These are phyloP conservation scores for Drosophila tani DNA, from an alignment of 1,140 invertebrate species.

Conservation along the genomic window DNA sequence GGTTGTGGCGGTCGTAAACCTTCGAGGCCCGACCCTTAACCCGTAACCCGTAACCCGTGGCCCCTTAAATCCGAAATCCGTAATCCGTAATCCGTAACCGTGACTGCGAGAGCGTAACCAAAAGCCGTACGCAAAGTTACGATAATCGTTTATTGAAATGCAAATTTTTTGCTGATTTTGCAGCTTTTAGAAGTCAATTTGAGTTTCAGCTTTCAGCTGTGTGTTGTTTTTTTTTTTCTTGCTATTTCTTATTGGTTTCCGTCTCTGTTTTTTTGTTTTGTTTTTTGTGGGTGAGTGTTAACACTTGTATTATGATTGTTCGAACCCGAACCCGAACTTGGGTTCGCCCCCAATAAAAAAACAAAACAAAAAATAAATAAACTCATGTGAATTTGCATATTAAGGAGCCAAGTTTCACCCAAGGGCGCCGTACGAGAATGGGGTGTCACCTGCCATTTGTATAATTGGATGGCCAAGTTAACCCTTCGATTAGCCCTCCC, in stretches of 20 bases:
- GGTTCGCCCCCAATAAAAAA: constrained; percentile 46
- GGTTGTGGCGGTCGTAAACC: constrained; percentile 67
- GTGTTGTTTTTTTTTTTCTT: constrained; percentile 27
- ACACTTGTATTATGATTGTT: constrained; percentile 56
- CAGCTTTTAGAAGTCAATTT: constrained; percentile 83
- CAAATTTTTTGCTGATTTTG: constrained; percentile 83
- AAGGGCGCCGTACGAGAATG: not conserved
- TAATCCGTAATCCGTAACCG: constrained; percentile 57
- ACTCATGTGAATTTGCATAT: constrained; percentile 70
- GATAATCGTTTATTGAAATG: constrained; percentile 83
- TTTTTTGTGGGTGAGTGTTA: constrained; percentile 39
- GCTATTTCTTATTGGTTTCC: constrained; percentile 20
- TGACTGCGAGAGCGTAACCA: constrained; percentile 65
- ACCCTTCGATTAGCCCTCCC: constrained; percentile 18
- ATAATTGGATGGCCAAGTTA: constrained; percentile 44
- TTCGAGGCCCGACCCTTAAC: constrained; percentile 3
- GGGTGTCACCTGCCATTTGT: constrained; percentile 39
- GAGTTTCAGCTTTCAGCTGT: constrained; percentile 38
- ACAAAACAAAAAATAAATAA: no score
- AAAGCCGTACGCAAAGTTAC: constrained; percentile 82
- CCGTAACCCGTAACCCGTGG: constrained; percentile 1
- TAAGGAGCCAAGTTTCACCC: constrained; percentile 43
- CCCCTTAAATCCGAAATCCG: not conserved
- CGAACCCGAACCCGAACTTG: not conserved
- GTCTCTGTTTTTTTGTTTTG: not conserved